Evolutionary conservation across 2,113 vertebrate genomes (phyloP), one percentile per base, ranked within the genome.

Genomic region (Tylochromis polylepis): DNA sequence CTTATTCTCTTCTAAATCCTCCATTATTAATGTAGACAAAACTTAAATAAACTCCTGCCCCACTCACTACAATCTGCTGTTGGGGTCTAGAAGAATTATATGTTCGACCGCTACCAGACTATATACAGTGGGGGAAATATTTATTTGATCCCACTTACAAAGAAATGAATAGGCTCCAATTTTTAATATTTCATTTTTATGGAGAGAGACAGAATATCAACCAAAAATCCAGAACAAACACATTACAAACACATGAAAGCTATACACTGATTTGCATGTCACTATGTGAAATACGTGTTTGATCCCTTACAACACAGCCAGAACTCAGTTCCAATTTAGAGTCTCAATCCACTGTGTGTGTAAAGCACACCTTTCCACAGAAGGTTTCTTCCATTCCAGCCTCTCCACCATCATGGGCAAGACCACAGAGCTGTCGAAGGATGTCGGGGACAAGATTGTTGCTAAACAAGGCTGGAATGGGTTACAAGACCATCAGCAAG

Each of bases 341-440:
- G 27, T 60, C 58, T 60, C 58, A 60, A 31, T 60, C 27, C 27
- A 58, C 57, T 58, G 57, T 56, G n/a, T 22, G 11, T 16, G 29
- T 16, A 29, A 16, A 58, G 57, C 57, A 58, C 57, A 58, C 57
- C 24, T 29, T 2, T 58, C 57, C 14, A 58, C 14, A 29, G 0
- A 16, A 58, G 57, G 24, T 29, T 58, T 58, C 24, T 5, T 58
- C 24, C 57, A 58, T 58, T 58, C 57, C 57, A 58, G 57, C 24
- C 24, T 58, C 57, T 0, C 57, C 57, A 58, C 24, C 29, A 58
- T 58, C 57, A 0, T 0, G 57, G 0, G 0, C 24, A 58, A 59
- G 24, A 59, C 24, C 14, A 59, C 29, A 59, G 57, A 59, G 57
- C 57, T 59, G 57, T 58, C 2, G 0, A 58, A 59, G 29, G 14